Evolutionary conservation across 2,888 invertebrate species (phyloP).

Genomic region (Volucella bombylans): DNA sequence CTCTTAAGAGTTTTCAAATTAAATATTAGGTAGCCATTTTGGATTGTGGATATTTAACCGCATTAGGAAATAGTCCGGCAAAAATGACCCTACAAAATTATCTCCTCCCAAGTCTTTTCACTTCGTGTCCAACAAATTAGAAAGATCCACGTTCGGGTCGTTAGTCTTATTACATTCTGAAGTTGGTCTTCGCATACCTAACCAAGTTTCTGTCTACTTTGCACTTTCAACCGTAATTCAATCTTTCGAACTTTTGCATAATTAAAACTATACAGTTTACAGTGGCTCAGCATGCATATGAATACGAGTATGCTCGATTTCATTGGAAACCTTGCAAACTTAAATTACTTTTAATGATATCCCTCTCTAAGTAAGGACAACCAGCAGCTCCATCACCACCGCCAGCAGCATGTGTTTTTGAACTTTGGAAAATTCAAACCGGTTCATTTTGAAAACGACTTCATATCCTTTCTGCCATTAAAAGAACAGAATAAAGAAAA

Average conservation of each 20-base stretch:
- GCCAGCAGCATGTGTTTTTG: constrained; percentile 45
- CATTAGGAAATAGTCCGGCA: no score
- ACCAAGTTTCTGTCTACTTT: no score
- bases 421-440: constrained; percentile 62
- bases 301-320: background rate
- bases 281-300: background rate
- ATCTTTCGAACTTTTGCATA: constrained; percentile 38
- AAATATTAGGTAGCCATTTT: no score
- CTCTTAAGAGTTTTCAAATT: no score
- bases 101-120: no score
- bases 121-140: no score
- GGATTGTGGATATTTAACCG: no score
- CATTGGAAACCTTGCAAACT: constrained; percentile 7
- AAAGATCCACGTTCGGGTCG: no score
- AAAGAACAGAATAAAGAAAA: constrained; percentile 8
- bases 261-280: constrained; percentile 22
- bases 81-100: no score
- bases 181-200: no score
- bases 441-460: constrained; percentile 44
- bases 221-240: constrained; percentile 5
- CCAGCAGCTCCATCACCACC: constrained; percentile 34
- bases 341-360: constrained; percentile 47
- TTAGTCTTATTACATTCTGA: no score
- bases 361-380: background rate
- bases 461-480: constrained; percentile 31